Evolutionary conservation across 2,113 vertebrate genomes (phyloP).

Genomic region (Brachionichthys hirsutus): DNA sequence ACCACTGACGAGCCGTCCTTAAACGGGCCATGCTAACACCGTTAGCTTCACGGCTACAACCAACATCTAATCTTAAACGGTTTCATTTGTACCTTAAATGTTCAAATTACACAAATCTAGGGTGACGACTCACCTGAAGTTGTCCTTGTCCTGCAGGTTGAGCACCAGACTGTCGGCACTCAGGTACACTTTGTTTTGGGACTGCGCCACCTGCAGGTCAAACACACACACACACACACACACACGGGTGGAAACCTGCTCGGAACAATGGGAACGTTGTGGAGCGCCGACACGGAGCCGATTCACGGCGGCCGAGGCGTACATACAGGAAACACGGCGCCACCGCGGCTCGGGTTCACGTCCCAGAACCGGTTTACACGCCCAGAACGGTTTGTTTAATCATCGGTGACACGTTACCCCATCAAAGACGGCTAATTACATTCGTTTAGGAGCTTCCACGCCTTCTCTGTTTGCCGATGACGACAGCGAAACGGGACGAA

Average conservation of each 20-base stretch:
- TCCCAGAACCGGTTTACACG: too few species aligned
- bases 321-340: conserved; percentile 1
- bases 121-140: conserved; percentile 49
- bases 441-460: too few species aligned
- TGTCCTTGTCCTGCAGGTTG: conserved; percentile 58
- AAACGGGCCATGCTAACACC: neutral
- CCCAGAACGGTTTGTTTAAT: neutral
- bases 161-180: conserved; percentile 64
- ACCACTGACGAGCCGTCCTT: too few species aligned
- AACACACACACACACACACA: conserved; percentile 7
- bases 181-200: conserved; percentile 65
- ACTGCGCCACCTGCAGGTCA: conserved; percentile 57
- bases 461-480: neutral
- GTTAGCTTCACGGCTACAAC: neutral
- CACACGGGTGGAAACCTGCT: neutral
- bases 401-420: too few species aligned
- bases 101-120: neutral
- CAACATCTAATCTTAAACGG: neutral
- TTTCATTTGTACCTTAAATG: too few species aligned
- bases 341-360: neutral
- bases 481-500: too few species aligned
- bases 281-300: conserved; percentile 25
- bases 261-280: conserved; percentile 43
- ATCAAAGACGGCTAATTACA: too few species aligned
- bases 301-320: conserved; percentile 20